Conservation (phyloP, 1,140 invertebrate species). For the Sweltsa coloradensis region DNA sequence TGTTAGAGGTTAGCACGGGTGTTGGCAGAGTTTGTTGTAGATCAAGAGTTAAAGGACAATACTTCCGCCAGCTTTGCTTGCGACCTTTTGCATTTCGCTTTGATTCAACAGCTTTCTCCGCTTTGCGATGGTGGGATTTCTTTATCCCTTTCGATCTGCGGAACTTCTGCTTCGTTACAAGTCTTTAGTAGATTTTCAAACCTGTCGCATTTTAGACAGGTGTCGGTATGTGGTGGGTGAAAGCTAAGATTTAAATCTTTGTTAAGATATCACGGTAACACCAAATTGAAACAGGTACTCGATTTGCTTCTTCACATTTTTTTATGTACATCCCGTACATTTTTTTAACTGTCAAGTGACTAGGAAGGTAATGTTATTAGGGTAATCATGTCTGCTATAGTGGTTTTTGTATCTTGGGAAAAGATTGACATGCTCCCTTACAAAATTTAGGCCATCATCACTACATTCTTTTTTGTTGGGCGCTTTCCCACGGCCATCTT, state of each 20-base stretch:
- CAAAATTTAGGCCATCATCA: not conserved
- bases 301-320: not conserved
- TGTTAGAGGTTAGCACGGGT: constrained; percentile 4
- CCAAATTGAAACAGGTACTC: constrained; percentile 1
- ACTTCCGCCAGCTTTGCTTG: not conserved
- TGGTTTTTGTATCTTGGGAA: constrained; percentile 7
- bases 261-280: constrained; percentile 7
- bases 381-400: constrained; percentile 5
- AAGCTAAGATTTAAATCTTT: constrained; percentile 8
- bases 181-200: not conserved
- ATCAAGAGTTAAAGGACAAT: constrained; percentile 1
- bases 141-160: not conserved
- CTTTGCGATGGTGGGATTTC: not conserved
- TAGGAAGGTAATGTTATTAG: constrained; percentile 8
- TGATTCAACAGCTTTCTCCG: constrained; percentile 3
- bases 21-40: constrained; percentile 11
- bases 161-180: not conserved
- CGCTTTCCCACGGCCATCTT: constrained; percentile 1
- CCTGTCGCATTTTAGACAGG: constrained; percentile 1
- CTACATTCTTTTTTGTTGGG: constrained; percentile 1
- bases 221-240: constrained; percentile 1
- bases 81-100: not conserved
- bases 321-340: constrained; percentile 7
- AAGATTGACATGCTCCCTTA: not conserved
- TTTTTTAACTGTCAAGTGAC: not conserved